Conservation (phyloP, 2,888 invertebrate species). For the Seira sanloemensis region DNA sequence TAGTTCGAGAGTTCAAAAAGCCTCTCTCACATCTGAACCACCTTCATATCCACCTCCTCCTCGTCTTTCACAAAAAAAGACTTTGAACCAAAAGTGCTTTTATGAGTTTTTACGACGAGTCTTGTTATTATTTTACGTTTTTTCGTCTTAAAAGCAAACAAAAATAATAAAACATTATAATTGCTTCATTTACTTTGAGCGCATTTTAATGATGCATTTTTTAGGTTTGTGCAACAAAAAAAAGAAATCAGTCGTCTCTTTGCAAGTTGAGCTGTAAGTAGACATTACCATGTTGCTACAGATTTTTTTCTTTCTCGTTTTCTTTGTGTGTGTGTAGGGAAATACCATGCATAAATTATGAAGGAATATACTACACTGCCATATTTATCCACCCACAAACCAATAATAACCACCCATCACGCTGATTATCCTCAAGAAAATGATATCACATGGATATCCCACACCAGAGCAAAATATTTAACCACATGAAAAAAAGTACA, state of each 20-base stretch:
- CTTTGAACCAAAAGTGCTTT: too few species aligned
- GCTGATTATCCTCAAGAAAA: constrained; percentile 23
- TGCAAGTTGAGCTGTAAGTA: not conserved
- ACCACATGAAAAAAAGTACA: constrained; percentile 15
- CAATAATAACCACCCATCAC: constrained; percentile 50
- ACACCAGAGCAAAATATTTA: not conserved
- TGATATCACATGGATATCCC: not conserved
- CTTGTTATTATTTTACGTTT: not conserved
- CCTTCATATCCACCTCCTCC: constrained; percentile 23
- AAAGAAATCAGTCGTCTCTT: not conserved
- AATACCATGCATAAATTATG: constrained; percentile 2
- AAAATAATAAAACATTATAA: not conserved
- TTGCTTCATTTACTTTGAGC: not conserved
- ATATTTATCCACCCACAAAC: constrained; percentile 48
- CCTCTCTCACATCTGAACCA: not conserved
- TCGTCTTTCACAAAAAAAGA: constrained; percentile 20
- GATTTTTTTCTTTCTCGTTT: constrained; percentile 31
- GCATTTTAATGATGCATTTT: not conserved
- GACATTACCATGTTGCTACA: not conserved
- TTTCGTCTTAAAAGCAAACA: not conserved
- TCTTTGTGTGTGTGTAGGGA: constrained; percentile 6
- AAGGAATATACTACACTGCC: constrained; percentile 14
- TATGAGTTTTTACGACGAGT: not conserved
- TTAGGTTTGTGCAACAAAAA: not conserved
- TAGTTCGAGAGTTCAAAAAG: constrained; percentile 20